A percentile compares a stretch with the other conserved stretches of the same genome.
phyloP scores from a whole-genome alignment of 2,888 invertebrate genomes.

The Diogma glabrata region DNA sequence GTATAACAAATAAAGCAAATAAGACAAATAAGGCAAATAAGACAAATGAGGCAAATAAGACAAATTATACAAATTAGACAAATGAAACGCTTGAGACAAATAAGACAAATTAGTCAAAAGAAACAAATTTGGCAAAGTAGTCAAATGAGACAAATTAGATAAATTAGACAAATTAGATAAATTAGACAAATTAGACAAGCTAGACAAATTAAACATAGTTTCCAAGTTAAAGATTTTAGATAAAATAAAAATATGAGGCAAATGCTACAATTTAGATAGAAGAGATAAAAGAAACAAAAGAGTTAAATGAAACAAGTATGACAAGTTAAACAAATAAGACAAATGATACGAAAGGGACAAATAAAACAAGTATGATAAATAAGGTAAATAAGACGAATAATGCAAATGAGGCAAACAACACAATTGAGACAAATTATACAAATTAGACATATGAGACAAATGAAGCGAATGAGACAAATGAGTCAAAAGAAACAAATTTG shows the following conservation, averaged over 20 bases:
- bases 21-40: too few relatives aligned
- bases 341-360: not conserved
- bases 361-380: not conserved
- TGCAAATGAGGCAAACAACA: not conserved
- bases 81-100: not conserved
- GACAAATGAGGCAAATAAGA: not conserved
- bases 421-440: not conserved
- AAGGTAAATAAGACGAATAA: not conserved
- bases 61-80: not conserved
- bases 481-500: too few relatives aligned
- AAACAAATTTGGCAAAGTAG: not conserved
- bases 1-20: too few relatives aligned
- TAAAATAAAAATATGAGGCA: not conserved
- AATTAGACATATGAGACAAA: too few relatives aligned
- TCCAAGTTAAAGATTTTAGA: not conserved
- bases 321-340: not conserved
- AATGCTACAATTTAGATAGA: too few relatives aligned
- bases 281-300: not conserved
- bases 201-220: not conserved
- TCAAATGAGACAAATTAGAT: not conserved
- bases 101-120: not conserved
- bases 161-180: not conserved
- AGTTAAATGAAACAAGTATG: not conserved
- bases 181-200: not conserved
- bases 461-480: too few relatives aligned